Evolutionary conservation across 1,140 invertebrate species (phyloP).

Genomic region (Nasonia longicornis): DNA sequence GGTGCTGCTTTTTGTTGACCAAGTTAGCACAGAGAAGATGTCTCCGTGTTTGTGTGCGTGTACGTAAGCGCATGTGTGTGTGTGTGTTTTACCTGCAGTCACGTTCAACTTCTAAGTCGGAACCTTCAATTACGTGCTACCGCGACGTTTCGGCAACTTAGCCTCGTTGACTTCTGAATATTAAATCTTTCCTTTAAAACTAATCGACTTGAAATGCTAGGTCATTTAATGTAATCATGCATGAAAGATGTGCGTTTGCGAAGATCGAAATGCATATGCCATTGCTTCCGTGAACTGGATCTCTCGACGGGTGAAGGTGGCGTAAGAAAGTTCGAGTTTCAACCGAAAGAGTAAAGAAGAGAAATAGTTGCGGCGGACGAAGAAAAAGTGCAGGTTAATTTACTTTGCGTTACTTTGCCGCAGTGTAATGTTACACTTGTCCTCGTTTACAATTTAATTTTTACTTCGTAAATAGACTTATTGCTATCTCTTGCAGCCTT

Average conservation of each 20-base stretch:
- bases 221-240: too few relatives aligned
- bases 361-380: not conserved
- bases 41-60: not conserved
- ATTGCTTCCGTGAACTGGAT: too few relatives aligned
- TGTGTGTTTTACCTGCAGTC: not conserved
- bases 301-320: too few relatives aligned
- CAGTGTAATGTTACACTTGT: not conserved
- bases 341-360: not conserved
- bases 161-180: not conserved
- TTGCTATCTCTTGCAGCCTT: conserved; percentile 47
- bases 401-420: not conserved
- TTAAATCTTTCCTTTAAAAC: not conserved
- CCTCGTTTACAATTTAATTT: not conserved
- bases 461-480: conserved; percentile 3
- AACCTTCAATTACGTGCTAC: not conserved
- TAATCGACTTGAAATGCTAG: too few relatives aligned
- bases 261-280: too few relatives aligned
- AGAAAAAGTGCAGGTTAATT: not conserved
- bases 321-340: not conserved
- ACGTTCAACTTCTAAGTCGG: not conserved
- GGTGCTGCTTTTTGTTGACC: not conserved
- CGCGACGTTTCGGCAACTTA: not conserved
- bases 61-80: not conserved
- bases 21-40: not conserved
- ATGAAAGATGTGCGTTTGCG: too few relatives aligned